Evolutionary conservation across 2,113 vertebrate genomes (phyloP).

Genomic region (Ceyx melanurus): DNA sequence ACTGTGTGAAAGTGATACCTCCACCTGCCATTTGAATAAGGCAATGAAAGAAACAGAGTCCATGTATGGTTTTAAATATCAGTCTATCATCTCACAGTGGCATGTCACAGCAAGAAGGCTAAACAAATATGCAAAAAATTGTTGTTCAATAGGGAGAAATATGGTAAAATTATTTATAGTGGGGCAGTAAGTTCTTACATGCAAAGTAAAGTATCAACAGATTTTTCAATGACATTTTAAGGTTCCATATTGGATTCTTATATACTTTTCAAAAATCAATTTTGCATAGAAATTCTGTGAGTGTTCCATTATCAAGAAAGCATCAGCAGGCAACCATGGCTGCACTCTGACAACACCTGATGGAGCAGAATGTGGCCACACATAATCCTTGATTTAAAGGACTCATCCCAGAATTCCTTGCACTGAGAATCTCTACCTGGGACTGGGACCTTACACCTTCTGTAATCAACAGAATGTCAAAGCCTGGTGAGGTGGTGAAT

Average conservation of each 20-base stretch:
- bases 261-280: slow-evolving; percentile 78
- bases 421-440: neutral
- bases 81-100: slow-evolving; percentile 65
- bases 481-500: neutral
- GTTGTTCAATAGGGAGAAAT: slow-evolving; percentile 70
- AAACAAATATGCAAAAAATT: slow-evolving; percentile 74
- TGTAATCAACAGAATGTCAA: neutral
- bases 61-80: slow-evolving; percentile 63
- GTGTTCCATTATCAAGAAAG: slow-evolving; percentile 78
- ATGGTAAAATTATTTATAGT: slow-evolving; percentile 73
- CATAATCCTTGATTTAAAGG: slow-evolving; percentile 15
- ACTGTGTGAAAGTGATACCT: slow-evolving; percentile 38
- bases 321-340: slow-evolving; percentile 60
- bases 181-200: slow-evolving; percentile 56
- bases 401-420: neutral
- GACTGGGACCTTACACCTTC: neutral
- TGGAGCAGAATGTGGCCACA: slow-evolving; percentile 12
- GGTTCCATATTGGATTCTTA: slow-evolving; percentile 73
- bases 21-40: slow-evolving; percentile 51
- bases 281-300: slow-evolving; percentile 76
- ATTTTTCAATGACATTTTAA: slow-evolving; percentile 81
- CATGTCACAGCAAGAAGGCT: slow-evolving; percentile 66
- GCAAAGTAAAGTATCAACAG: slow-evolving; percentile 76
- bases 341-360: slow-evolving; percentile 46
- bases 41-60: slow-evolving; percentile 55